Conservation (phyloP, 2,888 invertebrate species). For the Cynaeus angustus region DNA sequence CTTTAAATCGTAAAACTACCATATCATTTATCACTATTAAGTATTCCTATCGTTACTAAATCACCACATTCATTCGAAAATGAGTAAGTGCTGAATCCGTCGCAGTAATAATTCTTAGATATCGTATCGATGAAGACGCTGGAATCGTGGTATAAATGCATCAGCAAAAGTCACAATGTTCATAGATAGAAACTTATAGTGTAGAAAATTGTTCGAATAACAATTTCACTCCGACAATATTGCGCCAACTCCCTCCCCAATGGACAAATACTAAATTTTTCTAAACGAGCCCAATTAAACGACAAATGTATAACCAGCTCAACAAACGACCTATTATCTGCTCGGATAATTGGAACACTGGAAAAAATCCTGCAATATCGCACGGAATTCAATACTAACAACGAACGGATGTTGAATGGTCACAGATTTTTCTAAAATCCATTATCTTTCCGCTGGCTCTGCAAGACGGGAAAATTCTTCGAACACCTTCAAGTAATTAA, state of each 20-base stretch:
- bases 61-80: not conserved
- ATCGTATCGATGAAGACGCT: not conserved
- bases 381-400: conserved; percentile 42
- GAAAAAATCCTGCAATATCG: conserved; percentile 23
- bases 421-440: conserved; percentile 36
- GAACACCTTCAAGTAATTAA: conserved; percentile 32
- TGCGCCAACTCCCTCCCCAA: too few relatives aligned
- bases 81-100: too few relatives aligned
- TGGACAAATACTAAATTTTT: too few relatives aligned
- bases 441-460: conserved; percentile 36
- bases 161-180: too few relatives aligned
- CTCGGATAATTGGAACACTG: conserved; percentile 42
- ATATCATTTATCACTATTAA: conserved; percentile 37
- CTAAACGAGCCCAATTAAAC: conserved; percentile 19
- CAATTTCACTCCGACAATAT: too few relatives aligned
- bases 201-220: too few relatives aligned
- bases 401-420: conserved; percentile 8
- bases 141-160: too few relatives aligned
- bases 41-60: conserved; percentile 23
- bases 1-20: conserved; percentile 34
- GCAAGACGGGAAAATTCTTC: conserved; percentile 23
- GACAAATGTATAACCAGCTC: conserved; percentile 32
- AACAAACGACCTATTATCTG: conserved; percentile 41
- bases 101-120: too few relatives aligned
- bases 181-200: too few relatives aligned